phyloP scores from a whole-genome alignment of 2,888 invertebrate species.

The Euplexia lucipara region DNA sequence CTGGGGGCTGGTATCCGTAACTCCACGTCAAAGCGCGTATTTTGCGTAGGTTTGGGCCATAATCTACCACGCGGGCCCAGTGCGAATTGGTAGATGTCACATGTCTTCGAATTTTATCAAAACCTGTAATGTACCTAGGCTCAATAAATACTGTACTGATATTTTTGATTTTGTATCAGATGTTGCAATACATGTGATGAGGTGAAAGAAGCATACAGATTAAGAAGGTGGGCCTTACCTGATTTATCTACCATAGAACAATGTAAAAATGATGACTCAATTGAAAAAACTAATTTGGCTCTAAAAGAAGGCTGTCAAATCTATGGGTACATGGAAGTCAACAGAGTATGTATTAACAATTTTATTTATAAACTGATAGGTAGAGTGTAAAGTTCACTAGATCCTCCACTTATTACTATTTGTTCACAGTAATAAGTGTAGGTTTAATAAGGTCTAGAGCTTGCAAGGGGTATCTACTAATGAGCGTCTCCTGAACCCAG shows the following conservation, averaged over 20 bases:
- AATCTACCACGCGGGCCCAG: too few relatives aligned
- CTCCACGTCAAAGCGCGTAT: too few relatives aligned
- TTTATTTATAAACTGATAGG: too few relatives aligned
- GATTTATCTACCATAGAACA: slow-evolving; percentile 96
- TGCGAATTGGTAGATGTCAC: too few relatives aligned
- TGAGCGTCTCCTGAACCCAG: too few relatives aligned
- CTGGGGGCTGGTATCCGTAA: too few relatives aligned
- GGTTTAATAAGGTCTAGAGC: too few relatives aligned
- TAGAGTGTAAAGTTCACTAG: background rate
- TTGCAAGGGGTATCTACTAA: too few relatives aligned
- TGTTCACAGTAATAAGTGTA: too few relatives aligned
- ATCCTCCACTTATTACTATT: too few relatives aligned
- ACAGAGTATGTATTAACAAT: slow-evolving; percentile 92
- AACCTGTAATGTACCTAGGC: background rate
- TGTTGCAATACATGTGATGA: slow-evolving; percentile 99
- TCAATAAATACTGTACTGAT: background rate
- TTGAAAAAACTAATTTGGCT: slow-evolving; percentile 94
- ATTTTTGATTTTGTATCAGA: slow-evolving; percentile 82
- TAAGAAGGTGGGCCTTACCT: slow-evolving; percentile 96
- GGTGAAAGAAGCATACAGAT: slow-evolving; percentile 97
- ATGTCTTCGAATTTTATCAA: too few relatives aligned
- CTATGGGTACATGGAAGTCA: slow-evolving; percentile 98
- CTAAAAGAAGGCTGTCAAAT: slow-evolving; percentile 98
- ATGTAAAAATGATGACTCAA: slow-evolving; percentile 96
- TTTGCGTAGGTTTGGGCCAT: too few relatives aligned